A percentile compares a stretch with the other conserved stretches of the same genome.
These are phyloP conservation scores for Apis laboriosa DNA, from an alignment of 1,140 invertebrate genomes.

Conservation along the genomic window DNA sequence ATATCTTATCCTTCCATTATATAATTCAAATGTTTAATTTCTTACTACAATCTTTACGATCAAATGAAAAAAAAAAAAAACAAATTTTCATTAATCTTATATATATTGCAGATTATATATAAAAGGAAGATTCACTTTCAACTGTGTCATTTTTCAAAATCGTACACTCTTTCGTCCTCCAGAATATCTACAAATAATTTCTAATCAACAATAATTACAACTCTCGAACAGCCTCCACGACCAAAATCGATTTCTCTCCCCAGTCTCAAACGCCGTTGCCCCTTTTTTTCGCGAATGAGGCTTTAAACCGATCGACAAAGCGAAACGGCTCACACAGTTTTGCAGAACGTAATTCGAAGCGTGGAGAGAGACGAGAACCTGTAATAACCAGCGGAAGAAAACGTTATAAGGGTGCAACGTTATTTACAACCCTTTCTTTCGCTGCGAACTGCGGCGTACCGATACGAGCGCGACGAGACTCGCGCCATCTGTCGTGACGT, in stretches of 20 bases:
- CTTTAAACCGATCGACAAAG: slow-evolving; percentile 15
- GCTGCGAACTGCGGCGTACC: not conserved
- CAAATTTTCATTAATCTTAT: too few species aligned
- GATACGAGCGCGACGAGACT: slow-evolving; percentile 19
- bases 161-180: too few species aligned
- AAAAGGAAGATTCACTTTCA: too few species aligned
- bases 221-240: not conserved
- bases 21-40: not conserved
- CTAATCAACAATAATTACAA: not conserved
- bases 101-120: too few species aligned
- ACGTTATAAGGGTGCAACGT: slow-evolving; percentile 7
- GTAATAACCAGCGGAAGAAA: slow-evolving; percentile 39
- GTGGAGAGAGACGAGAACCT: not conserved
- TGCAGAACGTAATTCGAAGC: slow-evolving; percentile 29
- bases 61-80: too few species aligned
- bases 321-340: not conserved
- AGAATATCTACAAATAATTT: too few species aligned
- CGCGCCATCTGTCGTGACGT: slow-evolving; percentile 38
- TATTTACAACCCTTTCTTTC: slow-evolving; percentile 45
- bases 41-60: too few species aligned
- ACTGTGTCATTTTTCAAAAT: too few species aligned
- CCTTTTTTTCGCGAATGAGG: not conserved
- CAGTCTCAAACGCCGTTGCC: not conserved
- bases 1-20: too few species aligned
- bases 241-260: not conserved